phyloP scores from a whole-genome alignment of 2,113 vertebrate species.

The Mungos mungo region DNA sequence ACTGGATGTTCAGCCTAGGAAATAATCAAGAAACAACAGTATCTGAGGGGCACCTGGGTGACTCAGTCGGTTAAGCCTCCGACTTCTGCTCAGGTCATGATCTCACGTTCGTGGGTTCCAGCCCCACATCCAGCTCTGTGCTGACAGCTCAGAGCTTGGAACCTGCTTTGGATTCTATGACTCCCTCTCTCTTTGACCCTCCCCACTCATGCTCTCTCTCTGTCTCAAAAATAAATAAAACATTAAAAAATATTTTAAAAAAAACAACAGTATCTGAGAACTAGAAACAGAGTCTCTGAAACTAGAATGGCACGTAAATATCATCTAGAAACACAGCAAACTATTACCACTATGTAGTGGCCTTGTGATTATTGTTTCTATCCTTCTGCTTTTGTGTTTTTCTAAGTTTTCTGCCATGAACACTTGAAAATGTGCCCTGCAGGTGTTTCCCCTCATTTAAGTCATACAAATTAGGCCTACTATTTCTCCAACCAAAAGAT shows the following conservation, averaged over 20 bases:
- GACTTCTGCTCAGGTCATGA: too few relatives aligned
- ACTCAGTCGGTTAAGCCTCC: too few relatives aligned
- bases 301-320: neutral
- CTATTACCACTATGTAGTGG: neutral
- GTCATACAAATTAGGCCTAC: neutral
- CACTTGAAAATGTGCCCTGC: neutral
- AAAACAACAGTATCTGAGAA: neutral
- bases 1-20: neutral
- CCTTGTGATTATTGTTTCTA: neutral
- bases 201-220: too few relatives aligned
- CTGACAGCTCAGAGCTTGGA: too few relatives aligned
- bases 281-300: conserved; percentile 28
- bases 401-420: conserved; percentile 26
- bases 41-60: neutral
- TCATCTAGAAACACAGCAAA: neutral
- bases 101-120: too few relatives aligned
- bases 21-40: neutral
- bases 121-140: too few relatives aligned
- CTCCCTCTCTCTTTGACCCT: too few relatives aligned
- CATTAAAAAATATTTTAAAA: too few relatives aligned
- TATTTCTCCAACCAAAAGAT: conserved; percentile 33
- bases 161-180: too few relatives aligned
- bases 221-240: too few relatives aligned
- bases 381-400: neutral
- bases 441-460: conserved; percentile 30